phyloP scores from a whole-genome alignment of 2,797 vertebrate species.

The Poecilia velifera region DNA sequence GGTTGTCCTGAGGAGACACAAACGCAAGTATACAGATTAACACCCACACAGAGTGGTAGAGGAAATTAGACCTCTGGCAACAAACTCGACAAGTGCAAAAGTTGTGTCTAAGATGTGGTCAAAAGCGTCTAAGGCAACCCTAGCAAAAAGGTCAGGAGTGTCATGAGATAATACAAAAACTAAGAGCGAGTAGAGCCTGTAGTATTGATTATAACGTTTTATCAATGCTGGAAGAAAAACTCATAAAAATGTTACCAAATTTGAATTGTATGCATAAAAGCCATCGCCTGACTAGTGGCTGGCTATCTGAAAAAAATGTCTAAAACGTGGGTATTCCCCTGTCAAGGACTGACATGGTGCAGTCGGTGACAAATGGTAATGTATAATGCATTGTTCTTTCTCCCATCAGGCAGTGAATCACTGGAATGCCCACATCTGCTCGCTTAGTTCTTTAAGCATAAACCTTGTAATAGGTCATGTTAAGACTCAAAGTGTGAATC shows the following conservation, averaged over 20 bases:
- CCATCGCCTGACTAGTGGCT: not conserved
- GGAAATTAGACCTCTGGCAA: constrained; percentile 14
- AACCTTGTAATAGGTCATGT: constrained; percentile 58
- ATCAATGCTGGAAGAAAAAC: not conserved
- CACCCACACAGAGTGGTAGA: constrained; percentile 38
- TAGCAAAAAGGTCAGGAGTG: not conserved
- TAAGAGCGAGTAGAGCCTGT: not conserved
- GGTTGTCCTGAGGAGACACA: constrained; percentile 86
- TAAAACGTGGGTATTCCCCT: constrained; percentile 49
- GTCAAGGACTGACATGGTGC: constrained; percentile 29
- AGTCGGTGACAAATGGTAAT: constrained; percentile 26
- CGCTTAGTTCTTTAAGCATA: constrained; percentile 47
- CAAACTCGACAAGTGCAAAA: not conserved
- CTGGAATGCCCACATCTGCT: constrained; percentile 60
- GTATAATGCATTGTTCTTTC: constrained; percentile 13
- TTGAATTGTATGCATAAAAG: constrained; percentile 2
- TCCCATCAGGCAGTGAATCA: constrained; percentile 66
- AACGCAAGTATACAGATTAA: constrained; percentile 45
- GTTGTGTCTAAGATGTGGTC: constrained; percentile 15
- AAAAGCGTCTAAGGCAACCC: not conserved
- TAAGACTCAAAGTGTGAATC: constrained; percentile 61
- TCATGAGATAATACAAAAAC: not conserved
- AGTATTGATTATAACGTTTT: not conserved
- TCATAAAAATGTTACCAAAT: not conserved
- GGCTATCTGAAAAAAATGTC: constrained; percentile 23